A percentile compares a stretch with the other conserved stretches of the same genome.
Evolutionary conservation across 2,797 vertebrate genomes (phyloP).

Genomic region (Acanthis flammea): DNA sequence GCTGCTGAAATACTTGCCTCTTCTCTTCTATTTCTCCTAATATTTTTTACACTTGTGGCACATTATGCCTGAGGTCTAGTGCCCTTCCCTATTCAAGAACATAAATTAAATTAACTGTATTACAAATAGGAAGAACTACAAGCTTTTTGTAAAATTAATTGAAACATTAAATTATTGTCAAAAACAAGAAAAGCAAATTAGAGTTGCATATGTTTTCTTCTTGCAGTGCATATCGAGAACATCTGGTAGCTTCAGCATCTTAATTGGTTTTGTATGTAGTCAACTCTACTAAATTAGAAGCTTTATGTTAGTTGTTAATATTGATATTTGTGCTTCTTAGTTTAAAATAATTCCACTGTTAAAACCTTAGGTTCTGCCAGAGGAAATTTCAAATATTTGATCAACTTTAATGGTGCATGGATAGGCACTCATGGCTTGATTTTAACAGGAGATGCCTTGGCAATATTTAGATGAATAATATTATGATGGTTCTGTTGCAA

Average conservation of each 20-base stretch:
- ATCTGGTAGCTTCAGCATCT: not conserved
- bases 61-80: not conserved
- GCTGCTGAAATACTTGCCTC: not conserved
- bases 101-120: not conserved
- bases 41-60: not conserved
- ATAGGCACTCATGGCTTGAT: not conserved
- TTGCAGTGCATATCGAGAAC: accelerated
- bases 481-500: not conserved
- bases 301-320: not conserved
- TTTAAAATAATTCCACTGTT: not conserved
- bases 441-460: not conserved
- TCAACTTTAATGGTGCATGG: not conserved
- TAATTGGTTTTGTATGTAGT: not conserved
- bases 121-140: not conserved
- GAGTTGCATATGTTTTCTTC: not conserved
- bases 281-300: not conserved
- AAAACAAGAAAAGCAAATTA: not conserved
- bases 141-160: not conserved
- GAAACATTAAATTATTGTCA: not conserved
- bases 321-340: not conserved
- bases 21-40: not conserved
- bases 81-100: not conserved
- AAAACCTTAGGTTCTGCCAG: not conserved
- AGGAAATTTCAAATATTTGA: not conserved
- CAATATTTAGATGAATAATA: not conserved